These are phyloP conservation scores for Falco rusticolus DNA, from an alignment of 2,797 vertebrate genomes.

Conservation along the genomic window DNA sequence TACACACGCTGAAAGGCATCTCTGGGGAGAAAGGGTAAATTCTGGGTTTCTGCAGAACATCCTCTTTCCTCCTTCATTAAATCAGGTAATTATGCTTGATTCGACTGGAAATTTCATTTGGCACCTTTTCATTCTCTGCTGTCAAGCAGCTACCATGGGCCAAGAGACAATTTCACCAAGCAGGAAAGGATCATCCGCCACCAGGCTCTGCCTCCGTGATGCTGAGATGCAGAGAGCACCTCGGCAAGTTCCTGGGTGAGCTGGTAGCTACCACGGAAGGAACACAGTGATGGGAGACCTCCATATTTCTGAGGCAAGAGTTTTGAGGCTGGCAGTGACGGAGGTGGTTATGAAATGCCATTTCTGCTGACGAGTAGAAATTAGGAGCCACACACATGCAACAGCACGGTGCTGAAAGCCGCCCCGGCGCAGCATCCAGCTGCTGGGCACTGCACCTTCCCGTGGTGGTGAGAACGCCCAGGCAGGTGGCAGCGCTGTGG, in stretches of 20 bases:
- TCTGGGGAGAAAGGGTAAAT: neutral
- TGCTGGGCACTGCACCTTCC: neutral
- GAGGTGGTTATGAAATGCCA: neutral
- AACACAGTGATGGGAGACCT: neutral
- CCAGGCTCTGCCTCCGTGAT: fast-evolving
- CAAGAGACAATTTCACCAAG: neutral
- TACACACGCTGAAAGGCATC: neutral
- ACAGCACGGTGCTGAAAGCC: neutral
- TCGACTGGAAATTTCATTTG: neutral
- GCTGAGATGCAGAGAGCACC: neutral
- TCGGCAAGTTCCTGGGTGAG: fast-evolving
- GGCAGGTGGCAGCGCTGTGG: neutral
- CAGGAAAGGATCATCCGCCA: neutral
- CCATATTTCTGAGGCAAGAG: neutral
- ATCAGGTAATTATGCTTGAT: neutral
- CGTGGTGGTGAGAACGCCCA: too few relatives aligned
- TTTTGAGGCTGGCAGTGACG: neutral
- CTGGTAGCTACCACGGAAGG: neutral
- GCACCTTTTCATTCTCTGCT: neutral
- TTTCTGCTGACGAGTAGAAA: neutral
- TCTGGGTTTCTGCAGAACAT: neutral
- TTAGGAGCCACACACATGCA: fast-evolving
- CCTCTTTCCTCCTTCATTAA: neutral
- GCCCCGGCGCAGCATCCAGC: fast-evolving
- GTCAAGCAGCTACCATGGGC: neutral